These are phyloP conservation scores for Drosophila simulans DNA, from an alignment of 1,140 invertebrate genomes.

Conservation along the genomic window DNA sequence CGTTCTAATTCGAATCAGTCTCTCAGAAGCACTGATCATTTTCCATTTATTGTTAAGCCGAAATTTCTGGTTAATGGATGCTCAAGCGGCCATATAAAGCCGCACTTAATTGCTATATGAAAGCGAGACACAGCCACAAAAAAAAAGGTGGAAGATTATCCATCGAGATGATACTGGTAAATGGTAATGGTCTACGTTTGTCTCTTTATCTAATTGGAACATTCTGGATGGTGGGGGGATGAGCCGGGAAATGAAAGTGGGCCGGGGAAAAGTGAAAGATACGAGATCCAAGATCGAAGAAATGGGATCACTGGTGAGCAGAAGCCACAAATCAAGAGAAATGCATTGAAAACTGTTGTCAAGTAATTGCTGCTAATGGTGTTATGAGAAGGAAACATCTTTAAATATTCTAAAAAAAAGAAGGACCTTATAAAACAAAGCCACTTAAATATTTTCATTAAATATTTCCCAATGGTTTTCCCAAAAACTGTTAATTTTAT, in stretches of 20 bases:
- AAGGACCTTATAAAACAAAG: too few relatives aligned
- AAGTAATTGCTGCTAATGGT: neutral
- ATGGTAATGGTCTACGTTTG: slow-evolving; percentile 30
- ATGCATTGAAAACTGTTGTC: neutral
- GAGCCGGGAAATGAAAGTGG: slow-evolving; percentile 1
- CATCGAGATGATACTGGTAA: slow-evolving; percentile 16
- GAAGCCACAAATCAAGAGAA: slow-evolving; percentile 15
- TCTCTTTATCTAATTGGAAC: slow-evolving; percentile 36
- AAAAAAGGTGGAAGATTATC: neutral
- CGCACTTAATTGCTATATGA: slow-evolving; percentile 33
- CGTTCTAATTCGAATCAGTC: slow-evolving; percentile 67
- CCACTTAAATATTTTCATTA: neutral
- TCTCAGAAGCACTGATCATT: slow-evolving; percentile 23
- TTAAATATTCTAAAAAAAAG: too few relatives aligned
- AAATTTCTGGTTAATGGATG: slow-evolving; percentile 13
- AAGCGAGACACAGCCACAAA: slow-evolving; percentile 2
- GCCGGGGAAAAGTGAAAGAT: slow-evolving; percentile 33
- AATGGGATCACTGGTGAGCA: slow-evolving; percentile 14
- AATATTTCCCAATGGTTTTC: neutral
- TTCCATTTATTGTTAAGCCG: slow-evolving; percentile 15
- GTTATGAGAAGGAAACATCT: neutral
- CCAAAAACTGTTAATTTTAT: neutral
- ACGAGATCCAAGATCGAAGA: slow-evolving; percentile 1
- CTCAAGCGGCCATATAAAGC: slow-evolving; percentile 20
- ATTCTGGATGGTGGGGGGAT: slow-evolving; percentile 12